These are phyloP conservation scores for Polyodon spathula DNA, from an alignment of 2,113 vertebrate species.

Conservation along the genomic window DNA sequence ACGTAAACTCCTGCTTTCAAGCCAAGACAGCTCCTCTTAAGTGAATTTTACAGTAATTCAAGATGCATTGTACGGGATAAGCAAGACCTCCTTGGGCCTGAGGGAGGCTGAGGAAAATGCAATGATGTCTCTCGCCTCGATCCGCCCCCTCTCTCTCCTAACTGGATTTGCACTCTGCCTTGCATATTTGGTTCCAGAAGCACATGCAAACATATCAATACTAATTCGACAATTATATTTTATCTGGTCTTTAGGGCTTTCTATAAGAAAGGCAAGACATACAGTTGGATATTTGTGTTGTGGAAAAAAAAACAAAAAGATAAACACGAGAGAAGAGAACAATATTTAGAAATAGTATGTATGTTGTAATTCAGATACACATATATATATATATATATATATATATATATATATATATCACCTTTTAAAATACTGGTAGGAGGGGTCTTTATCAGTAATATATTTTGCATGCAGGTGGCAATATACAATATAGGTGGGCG, in stretches of 20 bases:
- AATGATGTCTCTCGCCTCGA: conserved; percentile 50
- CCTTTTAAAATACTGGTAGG: too few relatives aligned
- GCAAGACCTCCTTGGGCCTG: conserved; percentile 27
- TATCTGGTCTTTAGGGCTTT: conserved; percentile 26
- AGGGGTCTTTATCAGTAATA: too few relatives aligned
- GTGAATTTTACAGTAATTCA: conserved; percentile 45
- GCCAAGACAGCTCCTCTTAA: conserved; percentile 33
- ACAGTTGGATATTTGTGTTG: conserved; percentile 4
- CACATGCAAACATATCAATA: conserved; percentile 32
- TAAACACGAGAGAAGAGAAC: background rate
- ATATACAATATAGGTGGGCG: too few relatives aligned
- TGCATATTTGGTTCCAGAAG: conserved; percentile 20
- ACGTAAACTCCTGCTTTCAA: conserved; percentile 33
- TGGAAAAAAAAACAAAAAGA: background rate
- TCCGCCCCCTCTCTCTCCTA: conserved; percentile 38
- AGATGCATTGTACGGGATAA: conserved; percentile 28
- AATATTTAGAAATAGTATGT: too few relatives aligned
- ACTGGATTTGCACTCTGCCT: conserved; percentile 35
- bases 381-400: too few relatives aligned
- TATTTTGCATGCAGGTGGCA: too few relatives aligned
- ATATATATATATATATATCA: too few relatives aligned
- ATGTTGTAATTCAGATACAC: too few relatives aligned
- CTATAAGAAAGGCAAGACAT: conserved; percentile 13
- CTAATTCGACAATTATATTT: conserved; percentile 33
- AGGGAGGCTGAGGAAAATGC: conserved; percentile 50